Base-by-base conservation (phyloP, 2,888 invertebrate species). In the Cantharis flavilabris region DNA sequence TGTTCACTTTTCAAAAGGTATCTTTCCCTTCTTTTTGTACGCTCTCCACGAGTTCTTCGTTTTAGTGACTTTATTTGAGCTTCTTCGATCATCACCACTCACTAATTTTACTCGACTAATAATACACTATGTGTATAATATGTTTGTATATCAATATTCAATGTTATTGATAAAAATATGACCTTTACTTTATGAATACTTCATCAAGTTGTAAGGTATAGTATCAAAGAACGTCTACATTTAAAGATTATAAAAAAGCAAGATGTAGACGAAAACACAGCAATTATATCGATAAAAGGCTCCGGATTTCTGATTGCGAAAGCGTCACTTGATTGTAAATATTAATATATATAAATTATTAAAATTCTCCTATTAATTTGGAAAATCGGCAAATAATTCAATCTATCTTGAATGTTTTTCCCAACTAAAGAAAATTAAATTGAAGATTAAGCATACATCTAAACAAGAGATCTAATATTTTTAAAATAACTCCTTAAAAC, bases 1-100 rank as follows among this genome's bases (percentile, higher is more conserved):
- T 30, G 30, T 28, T 69, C 77, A 18, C 71, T 73, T 16, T 73
- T 72, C 65, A 84, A 80, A 75, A 86, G 81, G 82, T 86, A 87
- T 74, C 86, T 79, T 80, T 87, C 85, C 69, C 87, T 84, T 76
- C 87, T 81, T 82, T 85, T 87, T 14, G 85, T 87, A 70, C 87
- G 83, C 81, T 87, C 86, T 75, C 84, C 81, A 65, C 87, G 85
- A 63, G 86, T 86, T 82, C 86, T 83, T 73, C 86, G 82, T 77
- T 83, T 87, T 23, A 83, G 80, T 49, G 81, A 82, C 75, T 82
- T 81, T n/a, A 79, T 82, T 72, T 82, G 81, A 71, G 82, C 81
- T 77, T 86, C 85, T 81, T 85, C 85, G 74, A 85, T 84, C 85
- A 86, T 86, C 72, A 67, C 65, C 65, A 67, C 65, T 23, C 20